Conservation (phyloP, 1,140 invertebrate species). For the Penaeus indicus region DNA sequence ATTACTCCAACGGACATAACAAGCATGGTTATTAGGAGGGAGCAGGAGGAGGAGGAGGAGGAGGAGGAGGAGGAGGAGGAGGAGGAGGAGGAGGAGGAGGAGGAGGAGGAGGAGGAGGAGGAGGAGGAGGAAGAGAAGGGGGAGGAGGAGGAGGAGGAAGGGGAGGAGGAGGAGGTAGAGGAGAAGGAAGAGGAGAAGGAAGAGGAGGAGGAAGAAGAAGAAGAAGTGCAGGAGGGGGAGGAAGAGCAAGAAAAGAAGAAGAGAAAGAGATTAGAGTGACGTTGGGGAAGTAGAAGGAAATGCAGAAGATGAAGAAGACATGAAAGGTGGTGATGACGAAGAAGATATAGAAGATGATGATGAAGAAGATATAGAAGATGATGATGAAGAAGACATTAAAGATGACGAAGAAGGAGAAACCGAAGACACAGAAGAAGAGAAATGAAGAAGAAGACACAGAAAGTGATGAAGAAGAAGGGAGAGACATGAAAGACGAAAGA, state of each 20-base stretch:
- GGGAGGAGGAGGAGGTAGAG: no score
- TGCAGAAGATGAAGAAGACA: background rate
- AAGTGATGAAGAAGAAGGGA: background rate
- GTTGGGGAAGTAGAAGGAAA: background rate
- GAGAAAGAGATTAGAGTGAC: background rate
- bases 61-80: background rate
- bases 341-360: no score
- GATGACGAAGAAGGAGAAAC: background rate
- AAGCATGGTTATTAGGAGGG: background rate
- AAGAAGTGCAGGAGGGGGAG: background rate
- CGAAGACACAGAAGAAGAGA: background rate
- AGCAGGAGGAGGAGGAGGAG: background rate
- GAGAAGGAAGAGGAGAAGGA: background rate
- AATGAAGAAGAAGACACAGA: background rate
- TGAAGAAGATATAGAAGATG: background rate
- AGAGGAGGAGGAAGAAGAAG: background rate
- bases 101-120: no score
- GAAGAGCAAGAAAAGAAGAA: no score
- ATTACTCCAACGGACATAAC: background rate
- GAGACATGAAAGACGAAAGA: no score
- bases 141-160: background rate
- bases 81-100: background rate
- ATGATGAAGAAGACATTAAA: no score
- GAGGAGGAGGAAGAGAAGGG: background rate
- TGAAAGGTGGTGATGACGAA: no score